Evolutionary conservation across 2,797 vertebrate species (phyloP), one percentile per base, ranked within the genome.

Genomic region (Galago senegalensis): DNA sequence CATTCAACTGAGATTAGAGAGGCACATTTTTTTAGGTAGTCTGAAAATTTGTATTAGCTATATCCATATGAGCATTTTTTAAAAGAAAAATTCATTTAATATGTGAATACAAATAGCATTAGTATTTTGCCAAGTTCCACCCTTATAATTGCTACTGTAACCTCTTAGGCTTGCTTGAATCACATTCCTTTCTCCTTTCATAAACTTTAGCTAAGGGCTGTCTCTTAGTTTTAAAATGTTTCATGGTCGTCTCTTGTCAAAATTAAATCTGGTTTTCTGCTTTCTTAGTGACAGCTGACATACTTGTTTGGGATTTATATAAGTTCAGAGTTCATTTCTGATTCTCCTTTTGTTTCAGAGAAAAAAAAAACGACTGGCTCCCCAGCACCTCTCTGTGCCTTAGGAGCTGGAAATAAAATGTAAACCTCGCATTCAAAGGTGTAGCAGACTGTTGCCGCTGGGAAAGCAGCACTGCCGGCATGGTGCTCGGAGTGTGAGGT

Each of bases 291-390:
- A 92, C 84, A 31, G 0, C 65, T 56, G 17, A 18, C 31, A 72
- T 89, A 31, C 20, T 75, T 73, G 31, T 63, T 60, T 86, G 72
- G 56, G 8, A 46, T 89, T n/a, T 86, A 25, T 61, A 3, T 60
- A 76, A 83, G 53, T 83, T 91, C 63, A 87, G 65, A 94, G 40
- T 29, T 84, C 34, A 67, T 14, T 93, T 91, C 87, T 53, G 76
- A 61, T 80, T 69, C 23, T 88, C 25, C 77, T 72, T 95, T 93
- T 96, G 53, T 61, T 95, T 82, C 40, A 77, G 80, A 27, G 18
- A 46, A 85, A 86, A 89, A 34, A 40, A 40, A 63, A 29, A 75
- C 80, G 11, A 56, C 23, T 77, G n/a, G 7, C 25, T 21, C 56
- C 9, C 37, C 18, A 29, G 29, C 13, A 77, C 5, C 2, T 79